These are phyloP conservation scores for Hydrozoanthus tunicans DNA, from an alignment of 64 coral and sea anemone genomes.

Conservation along the genomic window DNA sequence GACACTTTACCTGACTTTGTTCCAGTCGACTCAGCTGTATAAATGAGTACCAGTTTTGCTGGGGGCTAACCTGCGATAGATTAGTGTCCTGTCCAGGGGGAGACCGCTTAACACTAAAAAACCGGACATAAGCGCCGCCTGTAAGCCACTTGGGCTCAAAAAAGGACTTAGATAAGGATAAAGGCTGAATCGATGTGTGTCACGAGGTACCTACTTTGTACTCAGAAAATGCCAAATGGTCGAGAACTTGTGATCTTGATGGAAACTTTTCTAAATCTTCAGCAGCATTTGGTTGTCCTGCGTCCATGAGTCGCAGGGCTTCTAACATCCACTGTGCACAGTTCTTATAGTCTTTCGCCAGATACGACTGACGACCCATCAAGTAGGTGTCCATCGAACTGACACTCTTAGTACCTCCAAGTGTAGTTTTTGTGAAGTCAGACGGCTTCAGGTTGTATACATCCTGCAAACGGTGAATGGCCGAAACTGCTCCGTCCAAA, in stretches of 20 bases:
- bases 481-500: constrained; percentile 65
- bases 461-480: constrained; percentile 78
- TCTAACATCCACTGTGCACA: constrained; percentile 83
- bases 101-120: too few species aligned
- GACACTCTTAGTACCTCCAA: constrained; percentile 29
- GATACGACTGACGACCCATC: constrained; percentile 70
- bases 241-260: constrained; percentile 57
- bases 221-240: constrained; percentile 80
- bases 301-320: constrained; percentile 64
- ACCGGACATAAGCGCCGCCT: too few species aligned
- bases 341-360: constrained; percentile 57
- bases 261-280: constrained; percentile 18
- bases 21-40: too few species aligned
- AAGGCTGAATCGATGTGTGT: background rate
- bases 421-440: constrained; percentile 62
- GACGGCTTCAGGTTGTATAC: constrained; percentile 69
- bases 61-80: too few species aligned
- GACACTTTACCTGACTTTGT: too few species aligned
- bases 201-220: constrained; percentile 60
- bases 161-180: too few species aligned
- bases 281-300: constrained; percentile 4
- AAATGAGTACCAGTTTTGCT: too few species aligned
- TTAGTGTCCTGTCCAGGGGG: too few species aligned
- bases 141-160: too few species aligned
- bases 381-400: constrained; percentile 69